Conservation (phyloP, 1,140 invertebrate species). For the Calycopis cecrops region DNA sequence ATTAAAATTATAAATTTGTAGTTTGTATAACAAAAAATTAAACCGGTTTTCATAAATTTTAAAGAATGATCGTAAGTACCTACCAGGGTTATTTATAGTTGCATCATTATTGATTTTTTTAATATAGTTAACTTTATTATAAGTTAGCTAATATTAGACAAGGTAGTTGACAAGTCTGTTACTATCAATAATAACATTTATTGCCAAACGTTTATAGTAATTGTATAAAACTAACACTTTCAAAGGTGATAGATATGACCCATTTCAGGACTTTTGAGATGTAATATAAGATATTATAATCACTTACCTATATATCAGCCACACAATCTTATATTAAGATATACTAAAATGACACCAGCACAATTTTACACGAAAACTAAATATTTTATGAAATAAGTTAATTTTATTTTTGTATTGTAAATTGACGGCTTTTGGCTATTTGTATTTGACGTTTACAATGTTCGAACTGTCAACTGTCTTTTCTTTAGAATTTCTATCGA, state of each 20-base stretch:
- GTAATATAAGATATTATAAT: background rate
- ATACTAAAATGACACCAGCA: background rate
- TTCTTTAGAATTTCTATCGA: too few relatives aligned
- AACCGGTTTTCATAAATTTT: too few relatives aligned
- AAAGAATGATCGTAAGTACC: too few relatives aligned
- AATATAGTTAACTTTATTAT: too few relatives aligned
- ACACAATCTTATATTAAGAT: background rate
- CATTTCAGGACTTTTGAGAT: conserved; percentile 2
- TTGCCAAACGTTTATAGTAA: background rate
- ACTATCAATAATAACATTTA: background rate
- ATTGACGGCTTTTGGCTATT: background rate
- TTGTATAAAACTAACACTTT: background rate
- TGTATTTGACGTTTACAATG: background rate
- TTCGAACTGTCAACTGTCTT: background rate
- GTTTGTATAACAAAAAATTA: too few relatives aligned
- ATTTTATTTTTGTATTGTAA: conserved; percentile 1
- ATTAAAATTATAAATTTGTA: too few relatives aligned
- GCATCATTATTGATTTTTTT: too few relatives aligned
- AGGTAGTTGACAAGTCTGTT: too few relatives aligned
- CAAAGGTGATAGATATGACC: conserved; percentile 1
- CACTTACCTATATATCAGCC: background rate
- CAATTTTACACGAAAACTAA: background rate
- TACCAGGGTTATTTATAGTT: too few relatives aligned
- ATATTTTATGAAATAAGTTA: background rate
- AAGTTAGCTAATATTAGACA: too few relatives aligned